A percentile compares a stretch with the other conserved stretches of the same genome.
Evolutionary conservation across 2,888 invertebrate species (phyloP).

Genomic region (Protodeltote pygarga): DNA sequence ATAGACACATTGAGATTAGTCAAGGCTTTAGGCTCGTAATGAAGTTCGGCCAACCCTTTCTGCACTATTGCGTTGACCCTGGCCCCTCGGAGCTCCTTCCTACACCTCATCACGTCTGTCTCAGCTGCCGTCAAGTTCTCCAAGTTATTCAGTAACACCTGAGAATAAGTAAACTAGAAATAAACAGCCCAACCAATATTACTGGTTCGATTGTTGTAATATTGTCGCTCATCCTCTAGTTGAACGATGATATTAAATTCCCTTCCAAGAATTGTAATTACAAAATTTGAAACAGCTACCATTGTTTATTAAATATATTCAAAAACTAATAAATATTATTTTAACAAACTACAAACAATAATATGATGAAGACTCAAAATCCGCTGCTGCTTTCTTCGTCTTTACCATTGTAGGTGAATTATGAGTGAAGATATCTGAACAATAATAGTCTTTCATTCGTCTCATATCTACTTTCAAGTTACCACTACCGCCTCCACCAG

Average conservation of each 20-base stretch:
- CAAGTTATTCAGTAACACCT: conserved; percentile 78
- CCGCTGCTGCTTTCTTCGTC: conserved; percentile 65
- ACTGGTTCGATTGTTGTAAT: no score
- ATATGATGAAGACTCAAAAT: conserved; percentile 56
- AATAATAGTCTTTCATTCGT: conserved; percentile 71
- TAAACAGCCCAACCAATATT: no score
- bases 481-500: background rate
- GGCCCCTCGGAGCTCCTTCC: conserved; percentile 71
- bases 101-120: conserved; percentile 65
- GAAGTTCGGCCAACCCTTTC: conserved; percentile 74
- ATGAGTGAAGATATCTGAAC: conserved; percentile 72
- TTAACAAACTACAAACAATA: conserved; percentile 39
- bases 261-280: no score
- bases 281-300: no score
- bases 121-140: conserved; percentile 78
- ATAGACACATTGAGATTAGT: conserved; percentile 38
- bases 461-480: conserved; percentile 64
- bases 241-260: no score
- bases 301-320: no score
- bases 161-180: background rate
- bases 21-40: conserved; percentile 64
- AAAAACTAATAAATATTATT: background rate
- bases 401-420: conserved; percentile 77
- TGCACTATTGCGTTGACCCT: conserved; percentile 74
- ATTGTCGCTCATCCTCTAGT: no score